Base-by-base conservation (phyloP, 2,797 vertebrate species). In the Onychomys leucogaster region DNA sequence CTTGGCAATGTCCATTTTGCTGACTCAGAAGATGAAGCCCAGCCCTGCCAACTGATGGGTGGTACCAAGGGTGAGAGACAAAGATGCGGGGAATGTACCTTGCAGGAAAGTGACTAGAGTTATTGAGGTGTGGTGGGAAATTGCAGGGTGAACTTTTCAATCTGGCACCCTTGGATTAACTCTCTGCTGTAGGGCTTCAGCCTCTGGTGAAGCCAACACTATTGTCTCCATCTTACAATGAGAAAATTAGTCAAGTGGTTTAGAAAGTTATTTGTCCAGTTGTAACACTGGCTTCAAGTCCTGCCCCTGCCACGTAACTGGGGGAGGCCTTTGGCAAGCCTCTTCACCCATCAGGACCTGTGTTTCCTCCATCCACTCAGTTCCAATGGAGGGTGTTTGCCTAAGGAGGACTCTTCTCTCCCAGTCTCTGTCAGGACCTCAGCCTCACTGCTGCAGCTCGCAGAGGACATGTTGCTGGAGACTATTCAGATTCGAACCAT, bases 1-100 rank as follows among this genome's bases (percentile, higher is more conserved):
- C 98, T 99, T 17, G 99, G 99, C 49, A 99, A 99, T 2, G 71
- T 99, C 95, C 97, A 78, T 0, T 99, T 99, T 97, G 99, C 96
- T 75, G 98, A 98, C 43, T 98, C 98, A 0, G 65, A 96, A 25
- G 99, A 99, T 81, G 99, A 99, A 97, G 99, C 99, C 65, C 99
- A 99, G 94, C 98, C 98, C 10, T 99, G 99, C 98, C 97, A 98
- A 34, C 98, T 99, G 1, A 97, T 99, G 93, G 98, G 98, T 25
- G 41, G 98, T 41, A 98, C 98, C 88, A 98, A 98, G 99, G 99
- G 99, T 99, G 98, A 98, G 98, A 61, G 71, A 85, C 69, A 4
- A 3, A 34, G 75, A 49, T 14, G 8, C 46, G 87, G 46, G 61
- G 81, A n/a, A 16, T 67, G 52, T 41, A 9, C 41, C 43, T 43